Base-by-base conservation (phyloP, 23 tunicate species). In the Trididemnum clinides region DNA sequence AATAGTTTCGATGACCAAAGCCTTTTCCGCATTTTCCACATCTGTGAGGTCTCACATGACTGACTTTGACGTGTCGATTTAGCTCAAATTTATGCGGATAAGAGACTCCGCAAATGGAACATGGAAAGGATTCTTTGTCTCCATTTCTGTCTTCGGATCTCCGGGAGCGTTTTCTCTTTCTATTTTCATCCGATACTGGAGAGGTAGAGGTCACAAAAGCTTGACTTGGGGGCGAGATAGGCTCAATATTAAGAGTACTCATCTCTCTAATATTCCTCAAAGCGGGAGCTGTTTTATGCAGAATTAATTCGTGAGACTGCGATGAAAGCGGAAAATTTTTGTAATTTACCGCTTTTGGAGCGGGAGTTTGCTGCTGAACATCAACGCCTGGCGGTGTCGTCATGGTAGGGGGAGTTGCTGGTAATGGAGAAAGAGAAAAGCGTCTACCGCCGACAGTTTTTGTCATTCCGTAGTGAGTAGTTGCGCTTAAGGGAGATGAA, bases 11-110 rank as follows among this genome's bases (percentile, higher is more conserved):
- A 38, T 94, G 98, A 22, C 98, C 98, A 72, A 94, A 94, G 20
- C 98, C 98, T 63, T 94, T 94, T 12, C 94, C 94, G 77, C 98
- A 94, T 58, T 89, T 85, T 0, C 62, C 81, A 64, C 98, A 94
- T 22, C 94, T 88, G 59, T 94, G 98, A 4, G 98, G 98, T 0
- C 98, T 72, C 5, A 94, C 84, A 44, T 93, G 98, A 64, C 98
- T 93, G n/a, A 93, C 98, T 89, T 94, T 94, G 51, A 94, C 84
- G 37, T 94, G 98, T 22, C 98, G 94, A 51, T 94, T 94, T 25
- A 94, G 74, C 73, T 94, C 98, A 69, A 94, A 94, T 34, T 91
- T 85, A 77, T 94, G 98, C 26, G 91, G 94, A 64, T 94, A 94
- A 33, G 94, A 85, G 19, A 88, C 98, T 29, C 85, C 82, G 49